These are phyloP conservation scores for Hyphantria cunea DNA, from an alignment of 1,140 invertebrate species.

Conservation along the genomic window DNA sequence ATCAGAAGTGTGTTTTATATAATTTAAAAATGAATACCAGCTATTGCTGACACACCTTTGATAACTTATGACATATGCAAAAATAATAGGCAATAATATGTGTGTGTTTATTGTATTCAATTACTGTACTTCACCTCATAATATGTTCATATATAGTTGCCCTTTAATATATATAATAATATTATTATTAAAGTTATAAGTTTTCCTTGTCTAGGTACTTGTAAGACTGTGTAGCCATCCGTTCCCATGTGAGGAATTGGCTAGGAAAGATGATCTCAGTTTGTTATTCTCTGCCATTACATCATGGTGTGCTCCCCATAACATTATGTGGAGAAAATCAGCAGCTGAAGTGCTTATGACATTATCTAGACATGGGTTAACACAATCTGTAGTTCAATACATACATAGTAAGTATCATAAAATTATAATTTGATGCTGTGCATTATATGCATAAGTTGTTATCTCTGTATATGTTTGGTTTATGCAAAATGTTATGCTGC, in stretches of 20 bases:
- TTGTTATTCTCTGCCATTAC: constrained; percentile 98
- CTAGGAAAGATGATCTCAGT: constrained; percentile 97
- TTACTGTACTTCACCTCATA: too few species aligned
- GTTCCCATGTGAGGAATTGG: constrained; percentile 97
- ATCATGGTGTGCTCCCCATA: constrained; percentile 95
- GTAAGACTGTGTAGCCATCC: constrained; percentile 95
- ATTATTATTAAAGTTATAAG: background rate
- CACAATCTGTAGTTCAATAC: constrained; percentile 95
- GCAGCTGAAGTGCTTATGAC: constrained; percentile 98
- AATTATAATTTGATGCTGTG: background rate
- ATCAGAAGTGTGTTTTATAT: too few species aligned
- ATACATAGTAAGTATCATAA: constrained; percentile 93
- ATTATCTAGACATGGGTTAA: constrained; percentile 95
- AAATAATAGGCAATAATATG: too few species aligned
- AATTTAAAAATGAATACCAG: too few species aligned
- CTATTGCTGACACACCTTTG: too few species aligned
- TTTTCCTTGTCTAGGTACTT: constrained; percentile 86
- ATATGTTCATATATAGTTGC: too few species aligned
- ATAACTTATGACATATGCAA: too few species aligned
- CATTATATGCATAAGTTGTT: background rate
- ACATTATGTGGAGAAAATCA: constrained; percentile 97
- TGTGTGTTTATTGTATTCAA: too few species aligned
- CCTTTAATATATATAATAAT: too few species aligned
- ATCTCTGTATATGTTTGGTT: too few species aligned
- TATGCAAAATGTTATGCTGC: too few species aligned